phyloP scores from a whole-genome alignment of 1,140 invertebrate species.

The Cotesia chilonis region DNA sequence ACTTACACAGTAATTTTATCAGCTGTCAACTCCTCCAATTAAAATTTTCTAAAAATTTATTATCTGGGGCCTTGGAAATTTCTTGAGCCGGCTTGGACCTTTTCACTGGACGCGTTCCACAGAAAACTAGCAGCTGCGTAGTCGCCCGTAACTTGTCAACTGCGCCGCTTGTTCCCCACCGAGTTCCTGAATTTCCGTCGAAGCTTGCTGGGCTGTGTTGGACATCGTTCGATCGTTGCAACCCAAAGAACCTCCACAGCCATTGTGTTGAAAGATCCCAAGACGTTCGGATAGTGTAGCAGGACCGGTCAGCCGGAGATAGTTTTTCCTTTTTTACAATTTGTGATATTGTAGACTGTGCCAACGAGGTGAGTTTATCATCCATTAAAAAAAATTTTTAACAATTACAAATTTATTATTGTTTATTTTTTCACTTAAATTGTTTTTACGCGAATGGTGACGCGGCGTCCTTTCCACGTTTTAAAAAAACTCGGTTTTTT shows the following conservation, averaged over 20 bases:
- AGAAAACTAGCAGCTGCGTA: constrained; percentile 45
- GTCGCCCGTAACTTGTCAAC: constrained; percentile 29
- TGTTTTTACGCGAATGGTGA: constrained; percentile 22
- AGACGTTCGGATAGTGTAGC: constrained; percentile 59
- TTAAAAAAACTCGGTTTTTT: neutral
- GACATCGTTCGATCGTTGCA: constrained; percentile 56
- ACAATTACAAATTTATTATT: constrained; percentile 1
- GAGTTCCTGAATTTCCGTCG: constrained; percentile 38
- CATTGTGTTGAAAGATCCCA: constrained; percentile 64
- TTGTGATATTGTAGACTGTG: constrained; percentile 66
- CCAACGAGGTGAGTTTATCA: constrained; percentile 58
- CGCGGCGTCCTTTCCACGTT: constrained; percentile 27
- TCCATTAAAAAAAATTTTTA: neutral
- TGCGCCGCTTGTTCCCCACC: constrained; percentile 54
- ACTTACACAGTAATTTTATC: too few species aligned
- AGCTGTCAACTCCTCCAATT: too few species aligned
- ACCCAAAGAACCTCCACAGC: constrained; percentile 45
- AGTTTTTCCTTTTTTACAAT: constrained; percentile 63
- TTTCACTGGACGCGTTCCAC: constrained; percentile 28
- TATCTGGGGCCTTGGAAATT: neutral
- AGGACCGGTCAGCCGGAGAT: constrained; percentile 52
- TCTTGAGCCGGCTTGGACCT: constrained; percentile 1
- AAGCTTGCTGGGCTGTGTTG: constrained; percentile 36
- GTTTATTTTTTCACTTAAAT: neutral
- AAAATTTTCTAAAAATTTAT: neutral